phyloP scores from a whole-genome alignment of 2,888 invertebrate genomes.

The Hydrotaea cyrtoneurina region DNA sequence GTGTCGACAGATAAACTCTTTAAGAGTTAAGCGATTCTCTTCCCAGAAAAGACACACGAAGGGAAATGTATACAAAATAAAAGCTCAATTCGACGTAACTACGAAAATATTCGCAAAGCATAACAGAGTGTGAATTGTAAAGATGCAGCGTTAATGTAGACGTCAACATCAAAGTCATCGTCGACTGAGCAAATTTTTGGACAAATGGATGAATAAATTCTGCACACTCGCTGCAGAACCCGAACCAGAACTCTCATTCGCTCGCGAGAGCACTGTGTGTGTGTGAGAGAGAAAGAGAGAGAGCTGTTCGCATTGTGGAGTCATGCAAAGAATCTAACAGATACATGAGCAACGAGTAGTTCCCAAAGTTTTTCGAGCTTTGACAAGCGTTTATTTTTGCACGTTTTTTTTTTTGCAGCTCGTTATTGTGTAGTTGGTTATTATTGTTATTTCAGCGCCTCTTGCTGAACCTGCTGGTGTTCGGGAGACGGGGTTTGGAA shows the following conservation, averaged over 20 bases:
- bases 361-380: constrained; percentile 45
- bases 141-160: background rate
- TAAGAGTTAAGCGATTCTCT: too few relatives aligned
- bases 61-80: background rate
- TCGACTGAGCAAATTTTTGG: background rate
- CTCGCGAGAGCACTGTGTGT: constrained; percentile 19
- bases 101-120: background rate
- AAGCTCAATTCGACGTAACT: background rate
- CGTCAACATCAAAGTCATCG: background rate
- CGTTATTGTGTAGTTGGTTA: constrained; percentile 15
- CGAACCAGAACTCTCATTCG: constrained; percentile 47
- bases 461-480: background rate
- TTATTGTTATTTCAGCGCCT: constrained; percentile 28
- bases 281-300: background rate
- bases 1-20: too few relatives aligned
- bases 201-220: background rate
- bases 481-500: background rate
- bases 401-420: constrained; percentile 35
- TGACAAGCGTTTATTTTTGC: constrained; percentile 58
- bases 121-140: background rate
- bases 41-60: too few relatives aligned
- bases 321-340: constrained; percentile 40
- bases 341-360: constrained; percentile 30
- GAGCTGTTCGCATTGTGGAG: constrained; percentile 46
- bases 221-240: background rate